Evolutionary conservation across 2,113 vertebrate species (phyloP), one percentile per base, ranked within the genome.

Genomic region (Furnarius figulus): DNA sequence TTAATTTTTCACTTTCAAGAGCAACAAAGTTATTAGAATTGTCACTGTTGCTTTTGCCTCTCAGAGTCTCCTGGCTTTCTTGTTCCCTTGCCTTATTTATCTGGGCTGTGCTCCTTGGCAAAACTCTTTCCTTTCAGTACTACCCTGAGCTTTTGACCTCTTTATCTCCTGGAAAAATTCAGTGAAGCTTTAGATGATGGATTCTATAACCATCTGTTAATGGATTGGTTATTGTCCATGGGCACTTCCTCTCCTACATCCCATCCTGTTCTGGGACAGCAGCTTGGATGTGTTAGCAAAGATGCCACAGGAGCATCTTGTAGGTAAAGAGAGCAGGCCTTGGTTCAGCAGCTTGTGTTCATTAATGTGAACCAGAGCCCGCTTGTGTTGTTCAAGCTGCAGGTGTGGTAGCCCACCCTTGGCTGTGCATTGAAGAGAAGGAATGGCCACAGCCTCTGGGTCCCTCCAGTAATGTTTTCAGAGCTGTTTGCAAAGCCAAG

Each of bases 21-120:
- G 59, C 50, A 42, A 21, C 65, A 35, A 31, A 52, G 25, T 79
- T 80, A 13, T 39, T 70, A 13, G 18, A 82, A 66, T 25, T 39
- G 37, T 83, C 59, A 39, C 70, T n/a, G 8, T 71, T 85, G 58
- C 56, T 93, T 92, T 92, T 90, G n/a, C 65, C 19, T 80, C 33
- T n/a, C 16, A 11, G 22, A 49, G 59, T 42, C 61, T 74, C 35
- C 27, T 72, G 47, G 25, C 30, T 93, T 73, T 67, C 30, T 4
- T 2, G 1, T 56, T 68, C 30, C 63, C n/a, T 80, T 58, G 37
- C 55, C 55, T 90, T 93, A 30, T 67, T 85, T 87, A 66, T 10
- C 42, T 52, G 35, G 31, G n/a, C 28, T 70, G 25, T 70, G 50
- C 46, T 85, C 47, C 61, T 66, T 74, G n/a, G 30, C 46, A 68